Evolutionary conservation across 2,797 vertebrate species (phyloP), one percentile per base, ranked within the genome.

Genomic region (Sitta carolinensis): DNA sequence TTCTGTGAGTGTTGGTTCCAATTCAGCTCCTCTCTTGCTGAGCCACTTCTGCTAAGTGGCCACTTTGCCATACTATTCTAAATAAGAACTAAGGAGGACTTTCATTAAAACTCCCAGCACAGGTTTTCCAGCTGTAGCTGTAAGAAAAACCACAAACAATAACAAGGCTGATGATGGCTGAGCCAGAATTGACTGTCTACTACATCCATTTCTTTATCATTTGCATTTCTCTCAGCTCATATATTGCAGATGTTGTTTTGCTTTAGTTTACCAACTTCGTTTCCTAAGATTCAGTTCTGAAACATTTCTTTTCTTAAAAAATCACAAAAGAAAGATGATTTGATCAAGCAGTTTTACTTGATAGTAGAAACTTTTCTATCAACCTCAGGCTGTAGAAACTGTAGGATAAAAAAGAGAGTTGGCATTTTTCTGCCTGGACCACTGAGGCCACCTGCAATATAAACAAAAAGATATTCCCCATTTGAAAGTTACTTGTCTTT

Each of bases 181-280:
- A 91, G 45, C 63, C 73, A 84, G 66, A 88, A 63, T n/a, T 55
- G 67, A 67, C 43, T 70, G 55, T 18, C 69, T 61, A 22, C 51
- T 66, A 18, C 3, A 51, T 25, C 47, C 1, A 74, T 82, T 89
- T 78, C 34, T 79, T 84, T 45, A 42, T 58, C 11, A 8, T 89
- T 86, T 93, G 70, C 90, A 89, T 85, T 93, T 89, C 52, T 87
- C 54, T 83, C 64, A 70, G 61, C 54, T 61, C 72, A 47, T 34
- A 74, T 25, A 55, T 42, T 0, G 2, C 40, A 81, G 67, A 48
- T 30, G 40, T 57, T 7, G 0, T 47, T 87, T 77, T 77, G 61
- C 19, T 89, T 94, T n/a, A 69, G n/a, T 42, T 76, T 25, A 92
- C 7, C 30, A 61, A 36, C n/a, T 72, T 79, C 1, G 40, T 45